Evolutionary conservation across 2,888 invertebrate species (phyloP).

Genomic region (Patella pellucida): DNA sequence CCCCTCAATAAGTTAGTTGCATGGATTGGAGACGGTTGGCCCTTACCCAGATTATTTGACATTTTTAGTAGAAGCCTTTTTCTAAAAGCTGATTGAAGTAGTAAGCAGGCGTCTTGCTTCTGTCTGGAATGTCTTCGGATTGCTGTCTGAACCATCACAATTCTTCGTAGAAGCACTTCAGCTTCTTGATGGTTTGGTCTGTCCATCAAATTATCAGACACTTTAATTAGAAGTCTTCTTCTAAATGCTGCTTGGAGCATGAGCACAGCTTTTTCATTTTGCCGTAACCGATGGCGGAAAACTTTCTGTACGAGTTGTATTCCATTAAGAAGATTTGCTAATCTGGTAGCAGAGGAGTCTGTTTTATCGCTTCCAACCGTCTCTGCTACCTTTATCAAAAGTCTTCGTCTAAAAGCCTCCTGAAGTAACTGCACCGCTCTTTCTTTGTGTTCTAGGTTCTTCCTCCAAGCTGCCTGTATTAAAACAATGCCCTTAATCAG

Average conservation of each 20-base stretch:
- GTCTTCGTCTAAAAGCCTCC: not conserved
- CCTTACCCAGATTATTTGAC: not conserved
- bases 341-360: not conserved
- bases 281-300: not conserved
- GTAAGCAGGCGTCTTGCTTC: not conserved
- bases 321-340: not conserved
- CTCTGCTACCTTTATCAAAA: not conserved
- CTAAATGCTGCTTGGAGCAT: constrained; percentile 4
- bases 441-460: not conserved
- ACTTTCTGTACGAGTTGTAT: not conserved
- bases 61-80: not conserved
- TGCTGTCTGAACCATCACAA: not conserved
- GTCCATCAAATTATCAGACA: not conserved
- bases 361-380: not conserved
- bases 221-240: not conserved
- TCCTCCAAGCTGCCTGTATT: not conserved
- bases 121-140: not conserved
- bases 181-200: not conserved
- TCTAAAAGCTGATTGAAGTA: not conserved
- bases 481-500: not conserved
- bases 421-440: not conserved
- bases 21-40: not conserved
- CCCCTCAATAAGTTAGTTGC: not conserved
- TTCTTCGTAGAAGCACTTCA: not conserved
- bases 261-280: not conserved